Evolutionary conservation across 2,797 vertebrate genomes (phyloP).

Genomic region (Anguilla obscura): DNA sequence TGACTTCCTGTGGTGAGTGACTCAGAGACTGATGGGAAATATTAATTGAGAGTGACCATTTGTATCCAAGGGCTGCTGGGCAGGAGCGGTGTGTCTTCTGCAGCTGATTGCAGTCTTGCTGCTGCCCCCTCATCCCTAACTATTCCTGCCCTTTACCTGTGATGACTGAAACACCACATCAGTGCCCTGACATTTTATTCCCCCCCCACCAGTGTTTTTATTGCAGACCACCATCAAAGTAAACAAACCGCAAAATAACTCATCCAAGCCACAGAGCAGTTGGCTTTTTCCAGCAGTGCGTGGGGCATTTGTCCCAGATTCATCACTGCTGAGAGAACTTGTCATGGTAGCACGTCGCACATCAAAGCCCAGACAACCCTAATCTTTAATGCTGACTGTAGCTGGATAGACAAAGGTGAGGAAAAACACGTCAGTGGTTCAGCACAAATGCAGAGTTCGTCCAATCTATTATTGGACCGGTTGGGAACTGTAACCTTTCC

Average conservation of each 20-base stretch:
- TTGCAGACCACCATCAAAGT: constrained; percentile 14
- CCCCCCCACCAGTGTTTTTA: constrained; percentile 14
- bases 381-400: constrained; percentile 20
- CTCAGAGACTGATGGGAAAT: background rate
- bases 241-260: background rate
- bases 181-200: constrained; percentile 37
- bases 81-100: background rate
- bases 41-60: background rate
- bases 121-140: background rate
- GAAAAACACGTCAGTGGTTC: background rate
- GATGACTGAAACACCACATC: constrained; percentile 30
- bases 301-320: no score
- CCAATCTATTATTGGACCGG: background rate
- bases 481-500: background rate
- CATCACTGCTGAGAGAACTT: background rate
- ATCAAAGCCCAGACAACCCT: background rate
- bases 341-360: background rate
- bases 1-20: background rate
- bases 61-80: background rate
- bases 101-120: background rate
- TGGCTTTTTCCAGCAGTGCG: background rate
- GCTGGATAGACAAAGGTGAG: background rate
- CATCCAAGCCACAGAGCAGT: background rate
- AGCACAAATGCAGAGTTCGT: background rate
- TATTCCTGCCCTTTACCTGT: constrained; percentile 36